Conservation (phyloP, 2,888 invertebrate genomes). For the Agelastica alni region DNA sequence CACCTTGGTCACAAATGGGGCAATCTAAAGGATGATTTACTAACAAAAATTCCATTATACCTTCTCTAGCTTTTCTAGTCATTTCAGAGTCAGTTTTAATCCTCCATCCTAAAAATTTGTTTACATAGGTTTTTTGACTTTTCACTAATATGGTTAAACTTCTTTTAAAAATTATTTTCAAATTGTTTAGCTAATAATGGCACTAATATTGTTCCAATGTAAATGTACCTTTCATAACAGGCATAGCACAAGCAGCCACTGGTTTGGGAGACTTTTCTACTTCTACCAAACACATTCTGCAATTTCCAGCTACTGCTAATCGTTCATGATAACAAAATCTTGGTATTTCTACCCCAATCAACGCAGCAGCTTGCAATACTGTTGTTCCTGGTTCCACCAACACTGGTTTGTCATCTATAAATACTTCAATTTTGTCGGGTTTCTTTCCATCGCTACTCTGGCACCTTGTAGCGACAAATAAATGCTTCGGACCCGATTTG, state of each 20-base stretch:
- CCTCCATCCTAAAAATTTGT: conserved; percentile 71
- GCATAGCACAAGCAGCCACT: conserved; percentile 99
- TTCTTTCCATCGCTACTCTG: conserved; percentile 47
- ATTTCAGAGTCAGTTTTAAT: conserved; percentile 97
- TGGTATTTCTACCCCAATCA: conserved; percentile 96
- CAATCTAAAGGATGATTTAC: conserved; percentile 99
- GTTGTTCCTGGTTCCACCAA: conserved; percentile 95
- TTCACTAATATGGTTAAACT: too few species aligned
- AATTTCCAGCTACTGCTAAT: conserved; percentile 97
- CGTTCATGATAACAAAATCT: conserved; percentile 99
- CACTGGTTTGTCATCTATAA: conserved; percentile 95
- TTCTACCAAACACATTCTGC: conserved; percentile 99
- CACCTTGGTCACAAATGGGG: conserved; percentile 99
- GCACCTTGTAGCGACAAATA: conserved; percentile 42
- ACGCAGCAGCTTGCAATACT: conserved; percentile 92
- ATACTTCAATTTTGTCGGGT: conserved; percentile 85
- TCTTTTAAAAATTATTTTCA: too few species aligned
- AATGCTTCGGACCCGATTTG: conserved; percentile 48
- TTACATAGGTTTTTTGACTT: too few species aligned
- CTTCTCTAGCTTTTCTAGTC: conserved; percentile 70
- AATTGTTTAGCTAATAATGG: too few species aligned
- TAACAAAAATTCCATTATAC: conserved; percentile 98
- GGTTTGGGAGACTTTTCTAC: conserved; percentile 98
- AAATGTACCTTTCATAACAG: conserved; percentile 95
- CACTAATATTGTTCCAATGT: too few species aligned